Evolutionary conservation across 2,888 invertebrate genomes (phyloP).

Genomic region (Tachina grossa): DNA sequence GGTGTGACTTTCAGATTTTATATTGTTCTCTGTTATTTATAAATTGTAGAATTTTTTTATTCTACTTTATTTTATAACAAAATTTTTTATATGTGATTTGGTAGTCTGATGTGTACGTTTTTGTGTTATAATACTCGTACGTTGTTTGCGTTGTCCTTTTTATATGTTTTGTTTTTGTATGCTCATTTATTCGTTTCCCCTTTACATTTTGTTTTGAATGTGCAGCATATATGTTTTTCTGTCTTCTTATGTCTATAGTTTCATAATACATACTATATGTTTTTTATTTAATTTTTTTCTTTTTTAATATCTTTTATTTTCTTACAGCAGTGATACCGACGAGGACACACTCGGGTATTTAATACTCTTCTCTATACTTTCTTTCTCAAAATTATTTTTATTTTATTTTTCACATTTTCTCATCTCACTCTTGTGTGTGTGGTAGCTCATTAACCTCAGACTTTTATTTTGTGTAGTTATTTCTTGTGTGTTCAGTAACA

Average conservation of each 20-base stretch:
- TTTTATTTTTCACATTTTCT: slow-evolving; percentile 25
- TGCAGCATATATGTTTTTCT: slow-evolving; percentile 8
- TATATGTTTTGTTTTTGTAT: not conserved
- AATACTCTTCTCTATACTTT: slow-evolving; percentile 53
- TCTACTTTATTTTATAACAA: not conserved
- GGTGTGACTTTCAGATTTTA: slow-evolving; percentile 6
- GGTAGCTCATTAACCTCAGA: slow-evolving; percentile 12
- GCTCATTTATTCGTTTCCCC: not conserved
- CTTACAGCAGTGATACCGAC: slow-evolving; percentile 78
- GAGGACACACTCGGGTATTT: slow-evolving; percentile 77
- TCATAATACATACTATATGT: slow-evolving; percentile 1
- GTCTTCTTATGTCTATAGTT: slow-evolving; percentile 45
- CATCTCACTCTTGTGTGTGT: slow-evolving; percentile 1
- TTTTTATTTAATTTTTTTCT: slow-evolving; percentile 70
- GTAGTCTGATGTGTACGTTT: slow-evolving; percentile 27
- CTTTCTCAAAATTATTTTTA: not conserved
- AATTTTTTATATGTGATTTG: not conserved
- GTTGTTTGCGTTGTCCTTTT: not conserved
- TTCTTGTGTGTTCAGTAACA: slow-evolving; percentile 10
- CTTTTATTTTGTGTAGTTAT: slow-evolving; percentile 3
- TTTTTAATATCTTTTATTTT: slow-evolving; percentile 74
- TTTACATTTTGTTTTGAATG: not conserved
- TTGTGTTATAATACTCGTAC: not conserved
- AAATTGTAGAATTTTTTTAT: no score
- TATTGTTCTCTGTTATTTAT: slow-evolving; percentile 60